Conservation (phyloP, 2,888 invertebrate genomes). For the Drosophila mimica region DNA sequence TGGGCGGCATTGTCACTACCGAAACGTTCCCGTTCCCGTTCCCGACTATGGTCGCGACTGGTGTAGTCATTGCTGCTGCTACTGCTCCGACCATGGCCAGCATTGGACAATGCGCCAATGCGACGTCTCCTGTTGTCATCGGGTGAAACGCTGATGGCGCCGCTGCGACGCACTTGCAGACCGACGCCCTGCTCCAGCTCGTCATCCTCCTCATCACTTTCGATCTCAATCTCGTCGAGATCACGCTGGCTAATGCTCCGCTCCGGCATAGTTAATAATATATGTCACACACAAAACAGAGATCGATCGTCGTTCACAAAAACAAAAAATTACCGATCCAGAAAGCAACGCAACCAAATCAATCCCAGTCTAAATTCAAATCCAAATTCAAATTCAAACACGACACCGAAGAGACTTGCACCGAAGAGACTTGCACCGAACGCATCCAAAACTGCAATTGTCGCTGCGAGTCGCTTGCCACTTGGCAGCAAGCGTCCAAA, state of each 20-base stretch:
- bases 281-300: constrained; percentile 1
- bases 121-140: constrained; percentile 7
- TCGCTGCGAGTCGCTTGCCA: constrained; percentile 35
- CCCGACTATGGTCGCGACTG: constrained; percentile 47
- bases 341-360: constrained; percentile 17
- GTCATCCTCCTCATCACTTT: constrained; percentile 83
- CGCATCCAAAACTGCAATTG: constrained; percentile 77
- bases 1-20: constrained; percentile 50
- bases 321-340: constrained; percentile 32
- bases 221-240: constrained; percentile 80
- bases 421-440: constrained; percentile 78
- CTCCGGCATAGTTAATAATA: constrained; percentile 71
- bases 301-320: constrained; percentile 24
- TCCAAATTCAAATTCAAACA: constrained; percentile 4
- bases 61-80: constrained; percentile 18
- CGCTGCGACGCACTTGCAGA: constrained; percentile 66
- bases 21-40: constrained; percentile 66
- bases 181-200: constrained; percentile 82
- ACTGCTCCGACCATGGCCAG: constrained; percentile 11
- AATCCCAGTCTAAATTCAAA: constrained; percentile 3
- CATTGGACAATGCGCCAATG: constrained; percentile 2
- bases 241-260: constrained; percentile 71
- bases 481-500: constrained; percentile 43
- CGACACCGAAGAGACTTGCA: constrained; percentile 63
- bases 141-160: constrained; percentile 8